A percentile compares a stretch with the other conserved stretches of the same genome.
Evolutionary conservation across 2,797 vertebrate species (phyloP).

Genomic region (Halcyon badia): DNA sequence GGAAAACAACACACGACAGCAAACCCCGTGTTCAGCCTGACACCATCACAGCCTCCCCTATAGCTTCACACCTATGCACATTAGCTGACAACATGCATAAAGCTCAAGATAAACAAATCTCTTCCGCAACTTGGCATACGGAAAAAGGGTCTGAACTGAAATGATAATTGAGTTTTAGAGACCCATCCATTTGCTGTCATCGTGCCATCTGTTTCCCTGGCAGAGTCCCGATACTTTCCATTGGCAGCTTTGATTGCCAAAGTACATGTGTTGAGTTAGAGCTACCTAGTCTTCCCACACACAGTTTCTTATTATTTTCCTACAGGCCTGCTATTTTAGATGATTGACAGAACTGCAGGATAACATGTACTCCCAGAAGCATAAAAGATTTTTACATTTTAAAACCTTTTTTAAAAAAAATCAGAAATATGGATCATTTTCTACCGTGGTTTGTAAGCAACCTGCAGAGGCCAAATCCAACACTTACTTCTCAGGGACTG

Average conservation of each 20-base stretch:
- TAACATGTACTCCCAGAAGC: background rate
- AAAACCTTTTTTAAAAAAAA: background rate
- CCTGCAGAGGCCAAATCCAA: background rate
- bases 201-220: constrained; percentile 64
- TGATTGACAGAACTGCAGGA: constrained; percentile 17
- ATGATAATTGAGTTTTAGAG: constrained; percentile 71
- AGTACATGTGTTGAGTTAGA: constrained; percentile 51
- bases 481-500: background rate
- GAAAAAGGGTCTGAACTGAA: constrained; percentile 51
- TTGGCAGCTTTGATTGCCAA: constrained; percentile 51
- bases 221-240: constrained; percentile 52
- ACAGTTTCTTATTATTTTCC: constrained; percentile 25
- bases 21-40: background rate
- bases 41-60: background rate
- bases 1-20: background rate
- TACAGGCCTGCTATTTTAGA: background rate
- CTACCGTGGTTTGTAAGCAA: background rate
- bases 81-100: constrained; percentile 48
- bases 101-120: constrained; percentile 67
- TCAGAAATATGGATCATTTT: background rate
- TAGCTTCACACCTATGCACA: constrained; percentile 41
- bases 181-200: constrained; percentile 69
- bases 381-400: background rate
- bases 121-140: constrained; percentile 33
- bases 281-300: constrained; percentile 23